phyloP scores from a whole-genome alignment of 2,797 vertebrate genomes.

The Poeciliopsis paucimaculata region DNA sequence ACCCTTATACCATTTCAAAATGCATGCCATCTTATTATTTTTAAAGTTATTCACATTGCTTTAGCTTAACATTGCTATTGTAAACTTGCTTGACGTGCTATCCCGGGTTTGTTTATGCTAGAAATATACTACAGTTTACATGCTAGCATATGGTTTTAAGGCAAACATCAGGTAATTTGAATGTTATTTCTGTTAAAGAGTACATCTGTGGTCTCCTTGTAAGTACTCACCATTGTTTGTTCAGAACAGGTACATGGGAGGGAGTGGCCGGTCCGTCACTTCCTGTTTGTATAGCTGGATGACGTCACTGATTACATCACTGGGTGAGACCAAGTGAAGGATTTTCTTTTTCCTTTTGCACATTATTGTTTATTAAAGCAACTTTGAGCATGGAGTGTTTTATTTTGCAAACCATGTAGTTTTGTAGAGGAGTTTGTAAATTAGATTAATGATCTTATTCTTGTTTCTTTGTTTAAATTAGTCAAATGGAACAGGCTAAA shows the following conservation, averaged over 20 bases:
- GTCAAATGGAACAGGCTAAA: too few relatives aligned
- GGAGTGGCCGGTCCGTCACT: background rate
- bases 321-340: background rate
- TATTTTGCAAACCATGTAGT: background rate
- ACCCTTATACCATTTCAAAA: background rate
- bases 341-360: background rate
- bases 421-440: background rate
- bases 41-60: background rate
- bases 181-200: background rate
- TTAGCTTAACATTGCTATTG: background rate
- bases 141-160: background rate
- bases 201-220: background rate
- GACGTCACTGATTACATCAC: background rate
- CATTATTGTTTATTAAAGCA: background rate
- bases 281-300: background rate
- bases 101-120: background rate
- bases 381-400: background rate
- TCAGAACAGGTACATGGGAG: background rate
- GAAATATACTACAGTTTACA: background rate
- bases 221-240: background rate
- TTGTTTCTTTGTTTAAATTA: background rate
- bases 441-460: background rate
- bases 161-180: background rate
- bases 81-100: background rate
- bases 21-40: background rate